Percentiles rank a stretch among this genome's conserved stretches.
phyloP scores from a whole-genome alignment of 2,888 invertebrate species.

The Yponomeuta sedellus region DNA sequence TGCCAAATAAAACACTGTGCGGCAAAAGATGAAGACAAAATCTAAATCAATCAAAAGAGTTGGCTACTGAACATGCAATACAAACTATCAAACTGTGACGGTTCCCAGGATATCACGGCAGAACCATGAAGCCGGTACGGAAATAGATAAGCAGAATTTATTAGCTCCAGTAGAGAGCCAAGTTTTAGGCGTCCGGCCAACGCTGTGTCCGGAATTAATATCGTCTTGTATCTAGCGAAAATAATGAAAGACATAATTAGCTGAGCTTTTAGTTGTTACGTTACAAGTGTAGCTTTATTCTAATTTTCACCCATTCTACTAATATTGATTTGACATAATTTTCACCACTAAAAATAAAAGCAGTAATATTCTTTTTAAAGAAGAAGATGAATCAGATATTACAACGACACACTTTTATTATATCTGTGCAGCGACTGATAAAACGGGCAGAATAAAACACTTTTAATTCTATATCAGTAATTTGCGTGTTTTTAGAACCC shows the following conservation, averaged over 20 bases:
- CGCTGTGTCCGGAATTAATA: slow-evolving; percentile 53
- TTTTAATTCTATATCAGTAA: too few species aligned
- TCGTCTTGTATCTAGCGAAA: slow-evolving; percentile 39
- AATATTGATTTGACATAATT: too few species aligned
- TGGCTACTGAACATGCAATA: background rate
- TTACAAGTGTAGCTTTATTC: background rate
- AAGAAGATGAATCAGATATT: too few species aligned
- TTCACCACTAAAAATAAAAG: too few species aligned
- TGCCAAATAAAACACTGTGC: background rate
- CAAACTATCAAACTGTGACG: background rate
- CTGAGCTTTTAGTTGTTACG: background rate
- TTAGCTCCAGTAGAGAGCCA: slow-evolving; percentile 44
- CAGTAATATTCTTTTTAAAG: too few species aligned
- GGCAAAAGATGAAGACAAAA: background rate
- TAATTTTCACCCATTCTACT: background rate
- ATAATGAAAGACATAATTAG: slow-evolving; percentile 37
- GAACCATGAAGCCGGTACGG: slow-evolving; percentile 38
- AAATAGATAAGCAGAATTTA: slow-evolving; percentile 37
- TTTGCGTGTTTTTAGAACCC: too few species aligned
- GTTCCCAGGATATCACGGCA: slow-evolving; percentile 24
- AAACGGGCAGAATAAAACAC: too few species aligned
- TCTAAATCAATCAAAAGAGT: background rate
- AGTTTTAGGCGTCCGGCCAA: slow-evolving; percentile 55
- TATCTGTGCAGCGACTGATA: too few species aligned
- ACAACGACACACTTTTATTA: too few species aligned